These are phyloP conservation scores for cattle (Bos taurus) DNA, from an alignment of 2,113 vertebrate species.

Conservation along the genomic window DNA sequence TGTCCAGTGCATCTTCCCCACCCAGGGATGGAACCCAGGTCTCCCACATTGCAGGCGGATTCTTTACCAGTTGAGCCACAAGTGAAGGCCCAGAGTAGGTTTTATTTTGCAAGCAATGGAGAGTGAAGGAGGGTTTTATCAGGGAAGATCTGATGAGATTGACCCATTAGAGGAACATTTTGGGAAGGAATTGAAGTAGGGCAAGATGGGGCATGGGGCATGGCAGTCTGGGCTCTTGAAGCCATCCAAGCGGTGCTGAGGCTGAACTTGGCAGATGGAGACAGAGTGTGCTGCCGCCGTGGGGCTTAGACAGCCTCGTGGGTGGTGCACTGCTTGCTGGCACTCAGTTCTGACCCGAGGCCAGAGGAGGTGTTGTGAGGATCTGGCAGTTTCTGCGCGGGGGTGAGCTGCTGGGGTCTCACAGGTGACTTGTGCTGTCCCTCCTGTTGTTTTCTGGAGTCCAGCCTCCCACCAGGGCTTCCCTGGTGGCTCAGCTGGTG, in stretches of 20 bases:
- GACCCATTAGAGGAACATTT: not conserved
- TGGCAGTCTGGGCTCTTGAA: not conserved
- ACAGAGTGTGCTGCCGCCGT: rapidly evolving
- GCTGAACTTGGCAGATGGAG: not conserved
- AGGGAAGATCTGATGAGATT: not conserved
- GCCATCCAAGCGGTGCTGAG: not conserved
- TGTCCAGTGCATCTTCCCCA: not conserved
- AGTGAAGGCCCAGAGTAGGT: not conserved
- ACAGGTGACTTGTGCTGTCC: not conserved
- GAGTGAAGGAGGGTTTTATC: not conserved
- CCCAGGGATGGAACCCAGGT: not conserved
- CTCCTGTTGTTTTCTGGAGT: not conserved
- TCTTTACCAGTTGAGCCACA: not conserved
- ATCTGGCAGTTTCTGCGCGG: rapidly evolving
- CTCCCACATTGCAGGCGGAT: not conserved
- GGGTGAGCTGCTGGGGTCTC: not conserved
- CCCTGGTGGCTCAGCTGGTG: not conserved
- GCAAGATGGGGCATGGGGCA: not conserved
- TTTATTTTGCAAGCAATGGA: not conserved
- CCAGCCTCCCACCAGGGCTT: not conserved
- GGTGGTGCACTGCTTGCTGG: rapidly evolving
- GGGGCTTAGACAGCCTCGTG: not conserved
- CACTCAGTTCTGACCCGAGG: not conserved
- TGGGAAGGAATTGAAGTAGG: not conserved
- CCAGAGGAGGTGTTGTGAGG: not conserved